Evolutionary conservation across 2,888 invertebrate genomes (phyloP).

Genomic region (Nebria brevicollis): DNA sequence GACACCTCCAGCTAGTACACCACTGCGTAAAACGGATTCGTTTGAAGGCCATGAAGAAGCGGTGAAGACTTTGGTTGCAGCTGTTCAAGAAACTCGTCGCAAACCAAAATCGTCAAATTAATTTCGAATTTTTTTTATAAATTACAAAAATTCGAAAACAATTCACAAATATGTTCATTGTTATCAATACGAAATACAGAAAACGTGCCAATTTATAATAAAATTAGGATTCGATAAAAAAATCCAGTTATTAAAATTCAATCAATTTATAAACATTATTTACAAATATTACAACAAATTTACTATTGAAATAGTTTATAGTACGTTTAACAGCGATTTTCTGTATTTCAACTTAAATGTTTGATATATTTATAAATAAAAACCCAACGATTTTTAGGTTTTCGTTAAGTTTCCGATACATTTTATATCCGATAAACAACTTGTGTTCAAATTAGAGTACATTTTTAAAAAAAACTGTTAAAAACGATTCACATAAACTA

Average conservation of each 20-base stretch:
- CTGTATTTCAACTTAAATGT: neutral
- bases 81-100: constrained; percentile 72
- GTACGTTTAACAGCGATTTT: too few relatives aligned
- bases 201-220: neutral
- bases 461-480: neutral
- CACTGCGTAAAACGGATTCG: constrained; percentile 71
- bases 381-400: neutral
- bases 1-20: constrained; percentile 55
- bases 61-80: constrained; percentile 73
- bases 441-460: neutral
- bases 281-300: neutral
- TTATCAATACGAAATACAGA: neutral
- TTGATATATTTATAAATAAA: neutral
- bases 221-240: neutral
- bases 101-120: constrained; percentile 63
- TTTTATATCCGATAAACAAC: neutral
- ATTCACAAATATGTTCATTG: neutral
- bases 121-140: constrained; percentile 40
- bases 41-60: constrained; percentile 78
- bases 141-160: too few relatives aligned
- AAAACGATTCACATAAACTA: neutral
- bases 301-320: neutral
- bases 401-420: neutral
- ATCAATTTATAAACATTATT: too few relatives aligned
- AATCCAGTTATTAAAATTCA: too few relatives aligned